These are phyloP conservation scores for Falco punctatus DNA, from an alignment of 2,113 vertebrate species.

Conservation along the genomic window DNA sequence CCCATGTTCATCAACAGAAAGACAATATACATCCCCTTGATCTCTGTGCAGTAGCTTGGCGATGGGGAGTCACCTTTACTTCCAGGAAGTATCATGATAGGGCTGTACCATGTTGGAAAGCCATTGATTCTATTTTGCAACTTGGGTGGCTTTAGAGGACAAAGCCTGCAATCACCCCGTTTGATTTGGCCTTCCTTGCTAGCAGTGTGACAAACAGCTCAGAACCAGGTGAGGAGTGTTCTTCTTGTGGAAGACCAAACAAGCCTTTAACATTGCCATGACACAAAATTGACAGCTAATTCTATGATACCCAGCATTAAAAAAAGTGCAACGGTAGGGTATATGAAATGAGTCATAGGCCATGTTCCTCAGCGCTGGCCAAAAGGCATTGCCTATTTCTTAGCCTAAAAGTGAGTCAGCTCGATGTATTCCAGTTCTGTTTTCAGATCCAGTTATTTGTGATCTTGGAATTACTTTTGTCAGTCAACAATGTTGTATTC, in stretches of 20 bases:
- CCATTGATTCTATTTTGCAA: neutral
- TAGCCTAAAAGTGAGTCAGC: neutral
- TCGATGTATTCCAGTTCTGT: neutral
- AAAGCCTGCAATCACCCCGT: neutral
- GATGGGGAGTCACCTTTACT: neutral
- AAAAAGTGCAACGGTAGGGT: neutral
- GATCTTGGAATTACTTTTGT: neutral
- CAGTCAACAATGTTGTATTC: neutral
- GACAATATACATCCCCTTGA: neutral
- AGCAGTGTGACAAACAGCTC: neutral
- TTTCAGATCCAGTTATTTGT: neutral
- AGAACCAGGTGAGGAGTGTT: neutral
- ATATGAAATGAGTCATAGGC: neutral
- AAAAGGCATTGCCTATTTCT: neutral
- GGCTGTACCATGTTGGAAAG: neutral
- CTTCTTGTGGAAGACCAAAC: neutral
- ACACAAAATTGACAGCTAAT: neutral
- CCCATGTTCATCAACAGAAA: neutral
- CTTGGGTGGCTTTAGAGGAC: neutral
- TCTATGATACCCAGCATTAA: neutral
- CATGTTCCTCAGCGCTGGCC: neutral
- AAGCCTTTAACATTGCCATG: neutral
- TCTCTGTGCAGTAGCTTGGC: neutral
- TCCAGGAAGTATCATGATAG: neutral
- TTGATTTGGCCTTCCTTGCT: neutral